Evolutionary conservation across 1,140 invertebrate species (phyloP).

Genomic region (Heterodera carotae): DNA sequence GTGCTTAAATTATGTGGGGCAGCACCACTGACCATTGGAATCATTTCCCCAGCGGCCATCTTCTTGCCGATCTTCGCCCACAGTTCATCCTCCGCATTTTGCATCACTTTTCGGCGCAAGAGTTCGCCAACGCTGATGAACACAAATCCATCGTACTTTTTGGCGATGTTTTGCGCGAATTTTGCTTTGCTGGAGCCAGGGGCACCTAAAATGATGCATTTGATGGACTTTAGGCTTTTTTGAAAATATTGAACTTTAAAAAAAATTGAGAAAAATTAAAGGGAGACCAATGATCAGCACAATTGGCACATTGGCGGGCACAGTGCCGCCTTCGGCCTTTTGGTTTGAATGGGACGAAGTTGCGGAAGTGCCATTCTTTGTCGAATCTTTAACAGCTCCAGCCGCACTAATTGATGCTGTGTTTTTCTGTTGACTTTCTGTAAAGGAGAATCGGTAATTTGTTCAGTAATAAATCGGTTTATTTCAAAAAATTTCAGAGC

Average conservation of each 20-base stretch:
- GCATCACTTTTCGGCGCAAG: slow-evolving; percentile 53
- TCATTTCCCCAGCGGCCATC: slow-evolving; percentile 58
- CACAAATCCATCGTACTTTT: slow-evolving; percentile 64
- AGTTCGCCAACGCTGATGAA: slow-evolving; percentile 60
- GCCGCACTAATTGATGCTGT: neutral
- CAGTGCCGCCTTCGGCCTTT: neutral
- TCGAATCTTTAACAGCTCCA: neutral
- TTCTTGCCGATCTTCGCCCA: slow-evolving; percentile 59
- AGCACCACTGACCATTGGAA: slow-evolving; percentile 49
- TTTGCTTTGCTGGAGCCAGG: slow-evolving; percentile 60
- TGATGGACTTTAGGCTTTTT: slow-evolving; percentile 8
- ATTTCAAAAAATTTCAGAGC: no score
- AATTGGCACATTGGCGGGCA: slow-evolving; percentile 61
- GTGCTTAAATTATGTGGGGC: neutral
- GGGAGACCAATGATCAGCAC: slow-evolving; percentile 51
- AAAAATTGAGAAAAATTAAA: no score
- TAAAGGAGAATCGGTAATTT: neutral
- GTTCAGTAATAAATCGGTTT: no score
- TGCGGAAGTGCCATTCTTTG: neutral
- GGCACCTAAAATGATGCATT: slow-evolving; percentile 46
- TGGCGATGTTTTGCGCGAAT: slow-evolving; percentile 55
- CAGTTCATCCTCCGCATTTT: slow-evolving; percentile 59
- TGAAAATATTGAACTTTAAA: no score
- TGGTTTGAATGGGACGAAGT: slow-evolving; percentile 1
- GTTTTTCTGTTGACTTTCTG: neutral